Conservation (phyloP, 2,113 vertebrate genomes). For the Thymallus thymallus region DNA sequence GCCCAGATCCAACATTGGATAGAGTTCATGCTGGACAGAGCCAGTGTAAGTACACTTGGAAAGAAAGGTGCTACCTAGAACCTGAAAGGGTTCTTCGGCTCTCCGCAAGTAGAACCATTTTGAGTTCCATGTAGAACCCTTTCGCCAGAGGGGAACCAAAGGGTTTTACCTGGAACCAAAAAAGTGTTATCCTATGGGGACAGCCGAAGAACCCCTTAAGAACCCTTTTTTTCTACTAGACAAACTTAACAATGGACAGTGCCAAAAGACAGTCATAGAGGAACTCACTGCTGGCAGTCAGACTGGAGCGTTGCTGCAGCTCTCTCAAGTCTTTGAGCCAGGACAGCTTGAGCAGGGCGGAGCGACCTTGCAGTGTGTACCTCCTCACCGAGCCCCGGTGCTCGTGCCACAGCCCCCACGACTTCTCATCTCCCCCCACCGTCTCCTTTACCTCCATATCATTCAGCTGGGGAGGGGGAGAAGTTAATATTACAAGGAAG, state of each 20-base stretch:
- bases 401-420: conserved; percentile 93
- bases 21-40: no score
- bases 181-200: no score
- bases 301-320: conserved; percentile 81
- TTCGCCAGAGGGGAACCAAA: conserved; percentile 61
- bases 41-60: not conserved
- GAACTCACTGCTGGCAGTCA: conserved; percentile 82
- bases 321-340: conserved; percentile 93
- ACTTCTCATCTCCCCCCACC: conserved; percentile 87
- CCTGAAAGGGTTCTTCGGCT: no score
- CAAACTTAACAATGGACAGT: no score
- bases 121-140: no score
- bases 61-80: no score
- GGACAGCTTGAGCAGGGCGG: conserved; percentile 83
- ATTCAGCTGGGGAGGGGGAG: conserved; percentile 75
- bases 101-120: no score
- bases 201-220: not conserved
- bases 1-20: no score
- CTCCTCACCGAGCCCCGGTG: conserved; percentile 90
- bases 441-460: conserved; percentile 88
- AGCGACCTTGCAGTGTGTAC: conserved; percentile 87
- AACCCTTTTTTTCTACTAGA: no score
- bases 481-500: not conserved
- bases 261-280: not conserved
- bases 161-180: no score